phyloP scores from a whole-genome alignment of 2,888 invertebrate species.

The Anaspis maculata region DNA sequence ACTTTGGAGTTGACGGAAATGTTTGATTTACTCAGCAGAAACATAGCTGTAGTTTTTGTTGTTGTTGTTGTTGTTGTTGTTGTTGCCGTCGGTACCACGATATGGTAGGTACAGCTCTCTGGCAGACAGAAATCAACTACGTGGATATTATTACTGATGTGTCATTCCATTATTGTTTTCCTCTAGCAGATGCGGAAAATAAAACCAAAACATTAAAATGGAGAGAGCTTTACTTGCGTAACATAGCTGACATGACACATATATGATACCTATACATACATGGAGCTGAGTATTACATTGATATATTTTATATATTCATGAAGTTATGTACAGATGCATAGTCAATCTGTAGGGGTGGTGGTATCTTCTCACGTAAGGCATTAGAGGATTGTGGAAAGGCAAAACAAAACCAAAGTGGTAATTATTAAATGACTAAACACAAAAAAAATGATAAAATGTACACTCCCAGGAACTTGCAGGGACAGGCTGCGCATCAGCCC shows the following conservation, averaged over 20 bases:
- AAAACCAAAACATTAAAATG: slow-evolving; percentile 40
- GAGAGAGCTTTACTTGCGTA: slow-evolving; percentile 45
- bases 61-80: too few relatives aligned
- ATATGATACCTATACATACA: slow-evolving; percentile 43
- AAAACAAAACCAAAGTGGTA: slow-evolving; percentile 2
- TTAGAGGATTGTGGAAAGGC: slow-evolving; percentile 36
- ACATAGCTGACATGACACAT: slow-evolving; percentile 44
- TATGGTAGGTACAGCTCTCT: too few relatives aligned
- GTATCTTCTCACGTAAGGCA: slow-evolving; percentile 39
- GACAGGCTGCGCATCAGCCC: slow-evolving; percentile 30
- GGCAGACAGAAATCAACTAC: too few relatives aligned
- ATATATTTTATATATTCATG: slow-evolving; percentile 37
- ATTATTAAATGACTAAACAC: slow-evolving; percentile 8
- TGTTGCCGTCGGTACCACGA: too few relatives aligned
- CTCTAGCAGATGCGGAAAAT: too few relatives aligned
- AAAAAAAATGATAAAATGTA: slow-evolving; percentile 18
- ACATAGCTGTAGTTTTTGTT: too few relatives aligned
- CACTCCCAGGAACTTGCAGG: slow-evolving; percentile 32
- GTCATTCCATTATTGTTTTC: too few relatives aligned
- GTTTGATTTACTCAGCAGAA: too few relatives aligned
- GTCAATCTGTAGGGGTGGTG: slow-evolving; percentile 28
- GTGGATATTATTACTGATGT: too few relatives aligned
- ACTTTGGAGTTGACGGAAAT: too few relatives aligned
- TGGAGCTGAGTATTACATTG: slow-evolving; percentile 42
- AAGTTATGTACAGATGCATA: slow-evolving; percentile 33